A percentile compares a stretch with the other conserved stretches of the same genome.
These are phyloP conservation scores for Columba janthina DNA, from an alignment of 2,113 vertebrate species.

Conservation along the genomic window DNA sequence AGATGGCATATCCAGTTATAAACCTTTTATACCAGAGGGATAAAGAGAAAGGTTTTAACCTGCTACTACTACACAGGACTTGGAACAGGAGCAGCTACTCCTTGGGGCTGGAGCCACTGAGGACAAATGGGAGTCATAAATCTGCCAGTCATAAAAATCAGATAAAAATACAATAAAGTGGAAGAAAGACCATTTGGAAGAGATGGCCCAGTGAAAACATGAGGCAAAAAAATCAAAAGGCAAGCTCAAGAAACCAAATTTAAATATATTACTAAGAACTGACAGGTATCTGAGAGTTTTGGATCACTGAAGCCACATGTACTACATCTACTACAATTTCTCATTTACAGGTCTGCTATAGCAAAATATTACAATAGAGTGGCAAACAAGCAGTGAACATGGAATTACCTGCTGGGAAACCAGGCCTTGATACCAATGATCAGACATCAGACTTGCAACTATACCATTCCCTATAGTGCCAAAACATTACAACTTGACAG, in stretches of 20 bases:
- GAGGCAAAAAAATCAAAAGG: background rate
- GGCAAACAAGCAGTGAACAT: background rate
- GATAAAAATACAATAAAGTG: background rate
- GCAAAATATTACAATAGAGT: background rate
- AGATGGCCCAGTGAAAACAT: background rate
- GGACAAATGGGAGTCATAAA: background rate
- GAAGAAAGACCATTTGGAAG: background rate
- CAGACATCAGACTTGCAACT: background rate
- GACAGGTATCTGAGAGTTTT: background rate
- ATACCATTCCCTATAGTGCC: background rate
- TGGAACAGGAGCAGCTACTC: background rate
- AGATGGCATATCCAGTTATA: background rate
- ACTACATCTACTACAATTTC: background rate
- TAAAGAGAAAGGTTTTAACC: background rate
- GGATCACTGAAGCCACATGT: background rate
- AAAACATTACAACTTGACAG: background rate
- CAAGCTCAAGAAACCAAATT: background rate
- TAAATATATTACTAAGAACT: background rate
- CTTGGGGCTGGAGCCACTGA: accelerated
- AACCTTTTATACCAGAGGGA: background rate
- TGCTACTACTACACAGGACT: background rate
- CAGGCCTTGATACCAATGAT: background rate
- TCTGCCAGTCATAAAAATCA: background rate
- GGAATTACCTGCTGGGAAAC: background rate
- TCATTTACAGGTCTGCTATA: background rate